Evolutionary conservation across 2,113 vertebrate genomes (phyloP), one percentile per base, ranked within the genome.

Genomic region (Athene noctua): DNA sequence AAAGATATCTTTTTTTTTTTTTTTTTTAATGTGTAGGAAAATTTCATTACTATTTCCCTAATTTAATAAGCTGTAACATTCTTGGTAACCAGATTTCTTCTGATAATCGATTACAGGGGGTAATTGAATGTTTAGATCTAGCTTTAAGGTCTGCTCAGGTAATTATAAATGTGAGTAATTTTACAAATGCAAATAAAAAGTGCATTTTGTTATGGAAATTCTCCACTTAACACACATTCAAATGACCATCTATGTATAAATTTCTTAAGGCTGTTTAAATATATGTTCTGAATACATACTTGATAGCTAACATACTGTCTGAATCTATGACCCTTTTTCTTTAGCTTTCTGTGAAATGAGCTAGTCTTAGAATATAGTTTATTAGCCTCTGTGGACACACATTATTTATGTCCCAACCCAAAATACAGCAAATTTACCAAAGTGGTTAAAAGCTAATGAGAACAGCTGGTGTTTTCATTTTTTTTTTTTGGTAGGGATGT

Each of bases 391-490:
- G 1, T 40, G 7, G 25, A n/a, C 6, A 71, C 11, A 15, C 13
- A 20, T 23, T 82, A 26, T 49, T 85, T 82, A 29, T 27, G 4
- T 44, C 13, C 2, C 19, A 54, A 40, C 6, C 7, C 21, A 67
- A 88, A 86, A 75, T 34, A 4, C 22, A 70, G 5, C 10, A 91
- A 88, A 82, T 3, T 29, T 15, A 46, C 7, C 1, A 4, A 78
- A 11, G 11, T 40, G 17, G n/a, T 44, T 58, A 65, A 65, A 85
- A 66, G 1, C 1, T 82, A 26, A n/a, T 26, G 11, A 55, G 8
- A 57, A n/a, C 7, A n/a, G 4, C 8, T 87, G 11, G 3, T 46
- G 3, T 12, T 46, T 38, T 61, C 16, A 3, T 1, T n/a, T 15
- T 36, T 1, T n/a, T 15, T 36, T 47, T 38, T 52, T 29, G 4